phyloP scores from a whole-genome alignment of 1,140 invertebrate genomes.

The Yoshiicerus persimilis region DNA sequence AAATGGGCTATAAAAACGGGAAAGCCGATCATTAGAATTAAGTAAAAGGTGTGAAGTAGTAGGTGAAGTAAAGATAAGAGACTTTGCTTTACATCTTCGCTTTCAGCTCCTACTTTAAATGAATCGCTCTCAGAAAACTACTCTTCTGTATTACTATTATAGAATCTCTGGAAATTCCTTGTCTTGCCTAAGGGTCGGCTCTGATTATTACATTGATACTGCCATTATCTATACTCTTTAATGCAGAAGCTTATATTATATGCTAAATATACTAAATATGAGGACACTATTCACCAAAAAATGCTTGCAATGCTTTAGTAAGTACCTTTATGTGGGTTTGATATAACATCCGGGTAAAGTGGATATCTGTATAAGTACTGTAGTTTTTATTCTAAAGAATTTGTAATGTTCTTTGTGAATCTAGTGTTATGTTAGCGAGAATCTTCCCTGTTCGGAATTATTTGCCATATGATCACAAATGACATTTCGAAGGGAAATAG shows the following conservation, averaged over 20 bases:
- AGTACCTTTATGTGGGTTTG: too few species aligned
- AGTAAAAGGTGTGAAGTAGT: slow-evolving; percentile 21
- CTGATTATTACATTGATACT: background rate
- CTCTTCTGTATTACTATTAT: background rate
- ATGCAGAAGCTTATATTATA: too few species aligned
- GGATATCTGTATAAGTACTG: too few species aligned
- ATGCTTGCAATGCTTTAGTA: too few species aligned
- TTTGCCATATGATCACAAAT: background rate
- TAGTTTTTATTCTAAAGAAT: too few species aligned
- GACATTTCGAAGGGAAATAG: background rate
- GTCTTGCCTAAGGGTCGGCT: background rate
- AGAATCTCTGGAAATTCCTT: background rate
- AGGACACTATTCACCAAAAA: too few species aligned
- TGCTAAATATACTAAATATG: too few species aligned
- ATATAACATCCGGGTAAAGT: too few species aligned
- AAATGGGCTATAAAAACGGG: slow-evolving; percentile 30
- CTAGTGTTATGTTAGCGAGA: too few species aligned
- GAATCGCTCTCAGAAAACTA: background rate
- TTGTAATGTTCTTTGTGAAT: background rate
- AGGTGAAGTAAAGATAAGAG: slow-evolving; percentile 7
- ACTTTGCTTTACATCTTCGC: background rate
- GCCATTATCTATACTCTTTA: background rate
- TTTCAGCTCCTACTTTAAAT: slow-evolving; percentile 5
- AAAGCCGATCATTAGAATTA: slow-evolving; percentile 32
- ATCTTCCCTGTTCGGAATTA: too few species aligned